Evolutionary conservation across 2,797 vertebrate genomes (phyloP).

Genomic region (Cygnus olor): DNA sequence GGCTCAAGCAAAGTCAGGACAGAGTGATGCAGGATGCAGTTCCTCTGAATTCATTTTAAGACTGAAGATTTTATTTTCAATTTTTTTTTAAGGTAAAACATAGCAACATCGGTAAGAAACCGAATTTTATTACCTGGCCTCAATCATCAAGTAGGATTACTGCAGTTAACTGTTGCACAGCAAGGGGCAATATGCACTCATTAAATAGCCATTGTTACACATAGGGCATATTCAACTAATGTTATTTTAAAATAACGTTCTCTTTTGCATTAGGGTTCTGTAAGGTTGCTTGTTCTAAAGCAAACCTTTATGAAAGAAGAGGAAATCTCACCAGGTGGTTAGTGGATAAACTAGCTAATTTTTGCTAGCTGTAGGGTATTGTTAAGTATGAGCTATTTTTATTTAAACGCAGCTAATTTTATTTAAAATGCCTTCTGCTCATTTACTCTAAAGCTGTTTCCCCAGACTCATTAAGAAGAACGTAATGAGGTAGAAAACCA

Average conservation of each 20-base stretch:
- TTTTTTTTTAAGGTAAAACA: too few relatives aligned
- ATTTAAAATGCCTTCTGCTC: constrained; percentile 39
- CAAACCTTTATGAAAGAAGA: neutral
- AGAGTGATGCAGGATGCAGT: neutral
- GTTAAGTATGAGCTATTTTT: neutral
- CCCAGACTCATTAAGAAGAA: constrained; percentile 17
- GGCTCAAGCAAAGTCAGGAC: neutral
- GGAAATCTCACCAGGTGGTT: neutral
- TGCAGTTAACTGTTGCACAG: neutral
- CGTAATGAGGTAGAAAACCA: constrained; percentile 36
- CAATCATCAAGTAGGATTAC: neutral
- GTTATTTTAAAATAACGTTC: neutral
- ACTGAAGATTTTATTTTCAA: neutral
- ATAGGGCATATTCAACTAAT: accelerated
- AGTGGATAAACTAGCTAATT: neutral
- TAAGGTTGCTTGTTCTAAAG: neutral
- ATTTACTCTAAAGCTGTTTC: constrained; percentile 26
- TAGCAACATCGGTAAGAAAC: neutral
- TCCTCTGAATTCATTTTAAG: neutral
- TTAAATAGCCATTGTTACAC: neutral
- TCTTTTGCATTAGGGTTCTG: neutral
- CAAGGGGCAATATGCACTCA: neutral
- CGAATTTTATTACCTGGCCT: neutral
- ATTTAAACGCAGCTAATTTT: constrained; percentile 40
- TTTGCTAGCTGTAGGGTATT: constrained; percentile 23